Evolutionary conservation across 2,888 invertebrate genomes (phyloP), one percentile per base, ranked within the genome.

Genomic region (Gnatocerus cornutus): DNA sequence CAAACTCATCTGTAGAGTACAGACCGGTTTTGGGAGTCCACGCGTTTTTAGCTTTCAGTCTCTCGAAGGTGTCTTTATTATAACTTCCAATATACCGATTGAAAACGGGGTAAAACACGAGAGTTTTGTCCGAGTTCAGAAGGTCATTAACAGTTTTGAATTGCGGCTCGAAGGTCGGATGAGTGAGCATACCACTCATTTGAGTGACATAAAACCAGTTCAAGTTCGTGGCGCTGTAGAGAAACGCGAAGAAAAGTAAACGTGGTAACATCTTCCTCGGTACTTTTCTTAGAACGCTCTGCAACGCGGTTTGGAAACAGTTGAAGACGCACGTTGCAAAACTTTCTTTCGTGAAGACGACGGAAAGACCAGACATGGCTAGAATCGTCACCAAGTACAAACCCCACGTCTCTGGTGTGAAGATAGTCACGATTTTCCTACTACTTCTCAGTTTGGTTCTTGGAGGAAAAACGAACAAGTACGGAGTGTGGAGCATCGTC

Each of bases 191-290:
- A 12, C 45, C n/a, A n/a, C 16, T 45, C 16, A 45, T 45, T 5
- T 45, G 45, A n/a, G 6, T 45, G 8, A 16, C 13, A n/a, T 48
- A 48, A 14, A 48, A 27, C 16, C 21, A 48, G 27, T 48, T 48
- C 27, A 48, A 8, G 16, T 27, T 48, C 7, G 27, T 48, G 1
- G n/a, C n/a, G n/a, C n/a, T 3, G 5, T 16, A 27, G 1, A 48
- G 8, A 16, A 48, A 48, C 3, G 13, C n/a, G 7, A 48, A 48
- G 10, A 48, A 48, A 27, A 48, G 3, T 7, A 48, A 2, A 3
- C 27, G 8, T 48, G 13, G 1, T 27, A 48, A 4, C 5, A 5
- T 27, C 13, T 48, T 16, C 8, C 8, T 9, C 1, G 45, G 45
- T 7, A 14, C 8, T n/a, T n/a, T 9, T 12, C n/a, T 7, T 10